A percentile compares a stretch with the other conserved stretches of the same genome.
Conservation (phyloP, 1,140 invertebrate genomes). For the Orchestia grillus region DNA sequence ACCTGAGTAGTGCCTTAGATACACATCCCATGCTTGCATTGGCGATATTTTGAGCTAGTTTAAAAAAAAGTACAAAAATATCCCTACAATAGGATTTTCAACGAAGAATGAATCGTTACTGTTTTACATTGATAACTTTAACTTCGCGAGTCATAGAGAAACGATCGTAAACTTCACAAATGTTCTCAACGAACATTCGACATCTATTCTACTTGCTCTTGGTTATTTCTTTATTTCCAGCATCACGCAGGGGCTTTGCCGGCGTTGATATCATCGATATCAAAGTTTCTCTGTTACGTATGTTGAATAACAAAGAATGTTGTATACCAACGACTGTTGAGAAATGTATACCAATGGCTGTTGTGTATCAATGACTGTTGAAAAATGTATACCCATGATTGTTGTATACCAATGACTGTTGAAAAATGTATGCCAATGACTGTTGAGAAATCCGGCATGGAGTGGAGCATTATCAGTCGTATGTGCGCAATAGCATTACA, state of each 20-base stretch:
- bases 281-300: not conserved
- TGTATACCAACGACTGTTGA: not conserved
- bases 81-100: too few species aligned
- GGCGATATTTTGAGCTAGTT: too few species aligned
- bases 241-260: not conserved
- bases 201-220: not conserved
- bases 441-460: not conserved
- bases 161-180: not conserved
- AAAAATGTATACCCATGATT: too few species aligned
- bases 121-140: not conserved
- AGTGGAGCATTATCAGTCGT: not conserved
- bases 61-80: too few species aligned
- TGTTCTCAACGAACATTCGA: not conserved
- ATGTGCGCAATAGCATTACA: conserved; percentile 7
- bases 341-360: not conserved
- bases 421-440: not conserved
- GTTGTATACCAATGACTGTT: not conserved
- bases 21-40: too few species aligned
- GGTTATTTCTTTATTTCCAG: not conserved
- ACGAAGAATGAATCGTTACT: too few species aligned
- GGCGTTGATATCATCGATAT: not conserved
- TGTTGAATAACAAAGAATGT: too few species aligned
- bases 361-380: not conserved
- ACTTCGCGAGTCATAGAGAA: not conserved
- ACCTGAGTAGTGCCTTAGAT: too few species aligned